phyloP scores from a whole-genome alignment of 1,140 invertebrate genomes.

The Lepidurus arcticus region DNA sequence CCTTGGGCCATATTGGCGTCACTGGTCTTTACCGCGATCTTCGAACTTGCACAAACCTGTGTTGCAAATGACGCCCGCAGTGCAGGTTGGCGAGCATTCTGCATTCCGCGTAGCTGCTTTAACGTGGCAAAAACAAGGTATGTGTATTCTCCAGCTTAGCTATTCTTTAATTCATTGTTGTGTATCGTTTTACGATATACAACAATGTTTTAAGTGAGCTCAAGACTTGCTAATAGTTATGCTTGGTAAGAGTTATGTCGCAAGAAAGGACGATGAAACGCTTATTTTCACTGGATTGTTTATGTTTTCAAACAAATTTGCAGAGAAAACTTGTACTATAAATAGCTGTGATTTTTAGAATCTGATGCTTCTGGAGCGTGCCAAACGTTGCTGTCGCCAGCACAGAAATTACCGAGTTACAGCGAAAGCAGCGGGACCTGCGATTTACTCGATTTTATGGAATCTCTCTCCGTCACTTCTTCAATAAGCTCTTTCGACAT shows the following conservation, averaged over 20 bases:
- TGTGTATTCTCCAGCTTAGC: slow-evolving; percentile 12
- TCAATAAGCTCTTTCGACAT: slow-evolving; percentile 5
- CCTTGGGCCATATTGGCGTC: neutral
- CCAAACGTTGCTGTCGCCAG: neutral
- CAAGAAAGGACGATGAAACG: no score
- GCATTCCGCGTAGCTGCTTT: neutral
- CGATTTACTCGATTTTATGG: slow-evolving; percentile 10
- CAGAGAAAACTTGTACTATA: neutral
- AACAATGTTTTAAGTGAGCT: no score
- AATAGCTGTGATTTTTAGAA: neutral
- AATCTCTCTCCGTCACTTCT: neutral
- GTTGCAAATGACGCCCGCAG: neutral
- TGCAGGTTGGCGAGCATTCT: neutral
- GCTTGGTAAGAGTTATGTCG: no score
- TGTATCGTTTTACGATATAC: no score
- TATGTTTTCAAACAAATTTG: neutral
- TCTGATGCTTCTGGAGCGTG: neutral
- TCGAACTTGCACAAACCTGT: slow-evolving; percentile 2
- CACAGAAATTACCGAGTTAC: slow-evolving; percentile 5
- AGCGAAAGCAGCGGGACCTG: neutral
- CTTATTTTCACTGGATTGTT: no score
- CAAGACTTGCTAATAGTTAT: no score
- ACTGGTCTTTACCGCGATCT: slow-evolving; percentile 33
- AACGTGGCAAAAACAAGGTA: slow-evolving; percentile 9
- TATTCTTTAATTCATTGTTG: no score